Conservation (phyloP, 2,113 vertebrate genomes). For the Perca schrenkii region DNA sequence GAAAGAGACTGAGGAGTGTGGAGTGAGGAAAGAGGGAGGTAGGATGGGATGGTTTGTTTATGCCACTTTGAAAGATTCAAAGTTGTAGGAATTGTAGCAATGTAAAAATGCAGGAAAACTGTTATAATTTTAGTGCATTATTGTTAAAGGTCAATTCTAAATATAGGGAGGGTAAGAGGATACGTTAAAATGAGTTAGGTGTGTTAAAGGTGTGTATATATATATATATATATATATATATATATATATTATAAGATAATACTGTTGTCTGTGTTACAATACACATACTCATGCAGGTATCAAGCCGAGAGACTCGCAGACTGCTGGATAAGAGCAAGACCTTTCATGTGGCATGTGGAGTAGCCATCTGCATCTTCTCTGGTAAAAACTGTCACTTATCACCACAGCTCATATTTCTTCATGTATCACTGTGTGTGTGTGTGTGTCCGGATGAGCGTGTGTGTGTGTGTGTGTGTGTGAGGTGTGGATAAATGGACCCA, state of each 20-base stretch:
- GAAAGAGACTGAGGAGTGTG: background rate
- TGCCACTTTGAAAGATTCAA: background rate
- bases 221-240: too few relatives aligned
- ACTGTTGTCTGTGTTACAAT: slow-evolving; percentile 2
- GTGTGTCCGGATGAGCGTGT: background rate
- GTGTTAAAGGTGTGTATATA: background rate
- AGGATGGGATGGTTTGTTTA: background rate
- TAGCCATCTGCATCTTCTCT: slow-evolving; percentile 93
- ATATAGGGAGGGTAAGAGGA: background rate
- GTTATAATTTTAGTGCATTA: background rate
- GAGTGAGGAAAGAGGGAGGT: background rate
- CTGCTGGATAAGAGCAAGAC: slow-evolving; percentile 93
- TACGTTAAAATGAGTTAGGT: background rate
- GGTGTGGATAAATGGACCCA: slow-evolving; percentile 42
- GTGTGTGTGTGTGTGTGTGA: slow-evolving; percentile 15
- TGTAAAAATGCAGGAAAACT: background rate
- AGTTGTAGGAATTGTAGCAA: background rate
- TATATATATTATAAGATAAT: background rate
- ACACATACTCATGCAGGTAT: slow-evolving; percentile 82
- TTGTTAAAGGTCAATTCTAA: background rate
- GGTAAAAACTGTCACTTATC: slow-evolving; percentile 80
- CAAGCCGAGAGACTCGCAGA: slow-evolving; percentile 90
- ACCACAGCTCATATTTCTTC: slow-evolving; percentile 14
- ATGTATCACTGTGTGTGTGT: slow-evolving; percentile 19
- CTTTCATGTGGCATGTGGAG: slow-evolving; percentile 91